These are phyloP conservation scores for Galaxias olidus DNA, from an alignment of 2,797 vertebrate species.

Conservation along the genomic window DNA sequence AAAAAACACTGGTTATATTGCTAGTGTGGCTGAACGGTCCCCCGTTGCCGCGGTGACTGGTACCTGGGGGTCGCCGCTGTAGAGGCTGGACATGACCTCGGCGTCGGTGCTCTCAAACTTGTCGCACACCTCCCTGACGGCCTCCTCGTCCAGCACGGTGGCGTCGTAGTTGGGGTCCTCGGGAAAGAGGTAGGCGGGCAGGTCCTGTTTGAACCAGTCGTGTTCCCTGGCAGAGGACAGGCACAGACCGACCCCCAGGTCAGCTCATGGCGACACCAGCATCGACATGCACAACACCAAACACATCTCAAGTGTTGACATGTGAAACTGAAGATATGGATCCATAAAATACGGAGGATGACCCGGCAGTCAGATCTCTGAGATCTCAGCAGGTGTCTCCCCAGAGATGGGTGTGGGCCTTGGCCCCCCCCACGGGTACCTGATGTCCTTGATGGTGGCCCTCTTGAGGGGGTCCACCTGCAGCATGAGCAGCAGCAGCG, in stretches of 20 bases:
- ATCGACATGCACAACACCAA: neutral
- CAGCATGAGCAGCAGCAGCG: constrained; percentile 94
- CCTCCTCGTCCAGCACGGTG: constrained; percentile 92
- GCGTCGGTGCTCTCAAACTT: constrained; percentile 95
- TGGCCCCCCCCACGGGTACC: constrained; percentile 72
- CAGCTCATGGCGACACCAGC: neutral
- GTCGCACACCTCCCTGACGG: constrained; percentile 94
- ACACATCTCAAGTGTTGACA: neutral
- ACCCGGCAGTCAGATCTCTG: neutral
- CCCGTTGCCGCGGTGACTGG: neutral
- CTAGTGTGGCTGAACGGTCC: no score
- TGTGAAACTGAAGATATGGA: no score
- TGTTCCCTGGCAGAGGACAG: constrained; percentile 76
- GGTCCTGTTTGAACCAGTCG: constrained; percentile 97
- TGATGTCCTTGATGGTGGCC: constrained; percentile 98
- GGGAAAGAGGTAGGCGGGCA: constrained; percentile 94
- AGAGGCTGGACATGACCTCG: constrained; percentile 92
- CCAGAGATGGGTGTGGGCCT: neutral
- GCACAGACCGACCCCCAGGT: constrained; percentile 3
- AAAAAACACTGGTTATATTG: no score
- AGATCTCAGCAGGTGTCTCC: neutral
- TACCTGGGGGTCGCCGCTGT: constrained; percentile 92
- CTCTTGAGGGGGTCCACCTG: constrained; percentile 97
- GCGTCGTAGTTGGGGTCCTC: constrained; percentile 95
- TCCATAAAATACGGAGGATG: no score